These are phyloP conservation scores for Ondatra zibethicus DNA, from an alignment of 2,113 vertebrate genomes.

Conservation along the genomic window DNA sequence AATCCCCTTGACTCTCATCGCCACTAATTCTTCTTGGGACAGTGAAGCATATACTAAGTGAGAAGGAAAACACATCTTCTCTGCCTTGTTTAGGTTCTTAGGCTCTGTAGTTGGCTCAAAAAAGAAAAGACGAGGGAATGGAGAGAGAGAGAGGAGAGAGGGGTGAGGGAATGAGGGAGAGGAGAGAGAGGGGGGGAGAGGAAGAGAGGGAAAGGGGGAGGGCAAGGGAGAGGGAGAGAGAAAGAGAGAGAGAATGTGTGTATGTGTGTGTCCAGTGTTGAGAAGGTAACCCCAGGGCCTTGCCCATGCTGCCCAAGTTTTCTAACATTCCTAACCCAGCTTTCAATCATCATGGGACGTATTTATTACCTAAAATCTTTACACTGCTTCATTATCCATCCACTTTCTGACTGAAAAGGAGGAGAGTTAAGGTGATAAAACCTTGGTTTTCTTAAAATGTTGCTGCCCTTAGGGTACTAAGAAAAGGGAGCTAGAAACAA, in stretches of 20 bases:
- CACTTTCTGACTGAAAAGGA: neutral
- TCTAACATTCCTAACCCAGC: neutral
- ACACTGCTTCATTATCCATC: neutral
- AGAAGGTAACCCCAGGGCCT: neutral
- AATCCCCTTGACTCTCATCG: neutral
- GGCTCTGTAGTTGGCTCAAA: too few relatives aligned
- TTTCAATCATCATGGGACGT: neutral
- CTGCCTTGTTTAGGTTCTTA: too few relatives aligned
- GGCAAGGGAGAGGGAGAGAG: too few relatives aligned
- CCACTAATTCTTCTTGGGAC: neutral
- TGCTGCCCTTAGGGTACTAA: neutral
- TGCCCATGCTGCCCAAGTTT: neutral
- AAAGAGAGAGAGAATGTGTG: too few relatives aligned
- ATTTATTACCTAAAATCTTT: neutral
- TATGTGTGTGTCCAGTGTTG: neutral
- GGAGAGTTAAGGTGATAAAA: neutral
- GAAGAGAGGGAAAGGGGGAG: neutral
- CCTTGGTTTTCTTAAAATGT: slow-evolving; percentile 35
- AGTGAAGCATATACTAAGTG: neutral
- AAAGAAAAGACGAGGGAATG: too few relatives aligned
- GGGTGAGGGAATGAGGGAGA: too few relatives aligned
- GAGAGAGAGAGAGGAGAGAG: too few relatives aligned
- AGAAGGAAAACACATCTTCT: neutral
- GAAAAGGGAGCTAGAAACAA: neutral
- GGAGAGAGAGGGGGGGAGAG: too few relatives aligned